A percentile compares a stretch with the other conserved stretches of the same genome.
Conservation (phyloP, 2,113 vertebrate genomes). For the Cepphus grylle region DNA sequence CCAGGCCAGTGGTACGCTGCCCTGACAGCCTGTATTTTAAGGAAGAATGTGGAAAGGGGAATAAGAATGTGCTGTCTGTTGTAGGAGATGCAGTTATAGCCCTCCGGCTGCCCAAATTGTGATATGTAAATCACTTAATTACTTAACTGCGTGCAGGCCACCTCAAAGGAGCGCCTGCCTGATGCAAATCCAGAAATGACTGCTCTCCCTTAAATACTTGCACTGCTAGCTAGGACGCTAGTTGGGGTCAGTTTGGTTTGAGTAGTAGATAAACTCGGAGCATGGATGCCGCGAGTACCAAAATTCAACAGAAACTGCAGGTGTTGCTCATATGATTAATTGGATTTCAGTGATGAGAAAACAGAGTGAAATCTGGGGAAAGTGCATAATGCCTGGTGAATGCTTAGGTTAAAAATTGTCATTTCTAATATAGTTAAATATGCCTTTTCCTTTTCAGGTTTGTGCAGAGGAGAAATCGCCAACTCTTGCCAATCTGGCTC, state of each 20-base stretch:
- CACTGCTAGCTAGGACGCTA: fast-evolving
- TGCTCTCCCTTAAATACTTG: background rate
- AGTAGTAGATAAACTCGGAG: background rate
- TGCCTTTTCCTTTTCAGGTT: conserved; percentile 67
- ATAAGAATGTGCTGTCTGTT: background rate
- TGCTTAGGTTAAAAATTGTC: background rate
- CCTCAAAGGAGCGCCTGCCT: background rate
- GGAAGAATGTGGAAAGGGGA: background rate
- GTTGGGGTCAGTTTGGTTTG: background rate
- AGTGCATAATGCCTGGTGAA: background rate
- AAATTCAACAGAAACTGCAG: background rate
- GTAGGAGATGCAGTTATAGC: background rate
- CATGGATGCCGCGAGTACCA: background rate
- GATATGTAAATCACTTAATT: background rate
- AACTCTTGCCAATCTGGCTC: conserved; percentile 92
- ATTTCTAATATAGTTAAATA: background rate
- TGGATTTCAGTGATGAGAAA: background rate
- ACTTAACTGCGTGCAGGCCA: background rate
- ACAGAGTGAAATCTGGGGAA: background rate
- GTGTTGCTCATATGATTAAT: background rate
- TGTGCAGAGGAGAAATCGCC: conserved; percentile 93
- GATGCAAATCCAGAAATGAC: background rate
- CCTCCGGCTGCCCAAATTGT: background rate
- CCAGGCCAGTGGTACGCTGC: background rate
- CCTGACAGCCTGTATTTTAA: background rate